Evolutionary conservation across 2,888 invertebrate genomes (phyloP), one percentile per base, ranked within the genome.

Genomic region (Macrosoma leucophasiata): DNA sequence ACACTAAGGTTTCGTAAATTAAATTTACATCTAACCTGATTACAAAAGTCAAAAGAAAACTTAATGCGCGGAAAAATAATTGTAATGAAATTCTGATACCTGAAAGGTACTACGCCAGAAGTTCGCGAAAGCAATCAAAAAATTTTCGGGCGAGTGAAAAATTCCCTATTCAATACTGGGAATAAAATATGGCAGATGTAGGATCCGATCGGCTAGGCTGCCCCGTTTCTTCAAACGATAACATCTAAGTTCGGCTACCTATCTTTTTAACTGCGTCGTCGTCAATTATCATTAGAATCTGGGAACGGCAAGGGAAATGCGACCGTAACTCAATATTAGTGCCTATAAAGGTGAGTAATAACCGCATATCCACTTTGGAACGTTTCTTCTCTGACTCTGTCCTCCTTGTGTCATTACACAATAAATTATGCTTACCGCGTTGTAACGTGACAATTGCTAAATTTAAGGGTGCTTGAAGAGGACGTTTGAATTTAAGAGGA

Each of bases 341-440:
- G 75, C 51, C 77, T 66, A 78, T 79, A 79, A 78, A 78, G 74
- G 75, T 76, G 76, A 77, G 58, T 71, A 68, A 79, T 78, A 75
- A 66, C 75, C 69, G 51, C 52, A 58, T 58, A 68, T 64, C 63
- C 59, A 52, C 41, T 43, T 29, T 36, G 48, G 40, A 54, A 53
- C 54, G 50, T 55, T 58, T 36, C 32, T 35, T 27, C 28, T 30
- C 30, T 22, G n/a, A 23, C 7, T 19, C 11, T 19, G 14, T 20
- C 4, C 14, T n/a, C n/a, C n/a, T n/a, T n/a, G n/a, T n/a, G n/a
- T n/a, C n/a, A n/a, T n/a, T n/a, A n/a, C n/a, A n/a, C n/a, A n/a
- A n/a, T n/a, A n/a, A n/a, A n/a, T n/a, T n/a, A n/a, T n/a, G n/a
- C n/a, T n/a, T n/a, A n/a, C n/a, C n/a, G n/a, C n/a, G n/a, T n/a